Evolutionary conservation across 2,113 vertebrate genomes (phyloP).

Genomic region (Trichomycterus rosablanca): DNA sequence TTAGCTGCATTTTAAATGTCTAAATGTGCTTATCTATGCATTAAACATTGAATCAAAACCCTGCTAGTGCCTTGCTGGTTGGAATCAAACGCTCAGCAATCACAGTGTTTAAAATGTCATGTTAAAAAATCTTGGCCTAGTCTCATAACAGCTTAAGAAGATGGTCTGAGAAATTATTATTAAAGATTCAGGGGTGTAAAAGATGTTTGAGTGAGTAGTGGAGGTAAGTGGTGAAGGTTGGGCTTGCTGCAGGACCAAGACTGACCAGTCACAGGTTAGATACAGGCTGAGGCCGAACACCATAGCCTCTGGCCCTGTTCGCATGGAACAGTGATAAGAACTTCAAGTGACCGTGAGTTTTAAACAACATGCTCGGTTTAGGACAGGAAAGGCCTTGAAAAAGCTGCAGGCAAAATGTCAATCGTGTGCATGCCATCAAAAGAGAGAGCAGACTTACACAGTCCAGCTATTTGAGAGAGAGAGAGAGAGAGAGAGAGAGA

Average conservation of each 20-base stretch:
- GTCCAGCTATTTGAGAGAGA: slow-evolving; percentile 18
- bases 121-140: not conserved
- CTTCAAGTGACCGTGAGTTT: slow-evolving; percentile 20
- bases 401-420: slow-evolving; percentile 11
- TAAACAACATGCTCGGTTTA: not conserved
- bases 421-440: slow-evolving; percentile 15
- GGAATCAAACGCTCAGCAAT: not conserved
- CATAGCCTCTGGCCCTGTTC: slow-evolving; percentile 12
- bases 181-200: slow-evolving; percentile 5
- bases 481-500: slow-evolving; percentile 16
- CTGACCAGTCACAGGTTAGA: not conserved
- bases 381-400: slow-evolving; percentile 14
- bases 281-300: slow-evolving; percentile 9
- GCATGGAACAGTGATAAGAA: slow-evolving; percentile 9
- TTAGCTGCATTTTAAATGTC: too few species aligned
- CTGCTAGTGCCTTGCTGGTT: not conserved
- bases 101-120: too few species aligned
- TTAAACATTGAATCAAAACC: too few species aligned
- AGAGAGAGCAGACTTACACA: slow-evolving; percentile 7
- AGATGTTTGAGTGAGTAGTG: slow-evolving; percentile 15
- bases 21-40: too few species aligned
- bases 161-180: slow-evolving; percentile 6
- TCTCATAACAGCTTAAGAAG: too few species aligned
- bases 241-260: not conserved
- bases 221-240: slow-evolving; percentile 5